Evolutionary conservation across 2,797 vertebrate genomes (phyloP), one percentile per base, ranked within the genome.

Genomic region (Thalassophryne amazonica): DNA sequence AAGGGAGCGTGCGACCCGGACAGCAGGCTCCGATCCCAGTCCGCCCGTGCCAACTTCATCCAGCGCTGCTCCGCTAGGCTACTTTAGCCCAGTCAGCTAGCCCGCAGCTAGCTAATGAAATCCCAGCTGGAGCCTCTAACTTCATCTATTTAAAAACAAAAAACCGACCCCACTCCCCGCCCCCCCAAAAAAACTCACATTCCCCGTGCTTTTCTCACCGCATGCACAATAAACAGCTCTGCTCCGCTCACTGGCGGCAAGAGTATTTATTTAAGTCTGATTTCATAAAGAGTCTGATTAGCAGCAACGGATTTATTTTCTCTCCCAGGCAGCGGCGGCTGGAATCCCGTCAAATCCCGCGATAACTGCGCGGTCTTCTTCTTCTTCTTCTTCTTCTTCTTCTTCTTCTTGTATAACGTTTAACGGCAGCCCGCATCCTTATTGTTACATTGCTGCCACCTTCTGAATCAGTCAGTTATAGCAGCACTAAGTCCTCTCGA

Each of bases 281-380:
- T 78, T 71, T 80, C 80, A 77, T 86, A 73, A 82, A 79, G 71
- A 86, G 75, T 80, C 50, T 47, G 41, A 45, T 71, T 81, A 75
- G 80, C 81, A 67, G 72, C 69, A 35, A 24, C 53, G 34, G 53
- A 67, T 78, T 85, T 82, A 84, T 86, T 87, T 87, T 87, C 81
- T 83, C n/a, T n/a, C n/a, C n/a, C n/a, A n/a, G n/a, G n/a, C n/a
- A n/a, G n/a, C n/a, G n/a, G n/a, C n/a, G n/a, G n/a, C 62, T 73
- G 83, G 86, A 84, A 84, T 86, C 78, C 69, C 18, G 2, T 6
- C 10, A 23, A 28, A 25, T 88, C 86, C 90, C 90, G 90, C 90
- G 89, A 80, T 39, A 61, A 29, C 55, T 55, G 35, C 55, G 50
- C n/a, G n/a, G n/a, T n/a, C n/a, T n/a, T n/a, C n/a, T n/a, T n/a